Conservation (phyloP, 2,113 vertebrate species). For the Thomomys bottae region DNA sequence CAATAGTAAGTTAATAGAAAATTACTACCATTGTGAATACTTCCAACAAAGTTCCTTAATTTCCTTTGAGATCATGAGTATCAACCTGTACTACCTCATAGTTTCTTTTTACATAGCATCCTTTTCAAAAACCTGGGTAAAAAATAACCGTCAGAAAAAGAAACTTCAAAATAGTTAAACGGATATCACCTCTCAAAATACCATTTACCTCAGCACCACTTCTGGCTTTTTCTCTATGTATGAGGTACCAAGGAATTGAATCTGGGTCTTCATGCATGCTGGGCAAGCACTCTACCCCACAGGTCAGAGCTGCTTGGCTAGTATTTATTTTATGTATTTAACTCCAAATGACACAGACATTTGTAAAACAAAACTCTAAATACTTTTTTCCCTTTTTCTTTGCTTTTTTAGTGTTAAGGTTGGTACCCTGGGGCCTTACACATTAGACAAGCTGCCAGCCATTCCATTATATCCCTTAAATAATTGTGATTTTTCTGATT, state of each 20-base stretch:
- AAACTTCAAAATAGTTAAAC: background rate
- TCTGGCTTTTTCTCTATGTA: too few relatives aligned
- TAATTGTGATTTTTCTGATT: background rate
- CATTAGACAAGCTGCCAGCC: too few relatives aligned
- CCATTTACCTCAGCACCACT: background rate
- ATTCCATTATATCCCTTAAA: too few relatives aligned
- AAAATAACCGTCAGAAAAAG: background rate
- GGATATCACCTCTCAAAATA: background rate
- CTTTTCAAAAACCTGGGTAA: background rate
- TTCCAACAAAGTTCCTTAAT: background rate
- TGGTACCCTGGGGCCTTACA: too few relatives aligned
- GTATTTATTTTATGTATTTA: background rate
- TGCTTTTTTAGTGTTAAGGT: too few relatives aligned
- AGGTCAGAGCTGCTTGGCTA: background rate
- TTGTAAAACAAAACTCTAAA: slow-evolving; percentile 27
- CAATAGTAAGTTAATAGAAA: background rate
- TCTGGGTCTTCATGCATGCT: too few relatives aligned
- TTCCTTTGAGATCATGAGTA: too few relatives aligned
- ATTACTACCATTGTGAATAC: slow-evolving; percentile 2
- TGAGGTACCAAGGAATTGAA: too few relatives aligned
- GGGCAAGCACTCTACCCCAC: background rate
- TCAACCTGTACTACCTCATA: background rate
- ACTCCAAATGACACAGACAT: slow-evolving; percentile 38
- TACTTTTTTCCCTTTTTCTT: background rate
- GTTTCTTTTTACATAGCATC: background rate